phyloP scores from a whole-genome alignment of 2,113 vertebrate species.

The Ophiodon elongatus region DNA sequence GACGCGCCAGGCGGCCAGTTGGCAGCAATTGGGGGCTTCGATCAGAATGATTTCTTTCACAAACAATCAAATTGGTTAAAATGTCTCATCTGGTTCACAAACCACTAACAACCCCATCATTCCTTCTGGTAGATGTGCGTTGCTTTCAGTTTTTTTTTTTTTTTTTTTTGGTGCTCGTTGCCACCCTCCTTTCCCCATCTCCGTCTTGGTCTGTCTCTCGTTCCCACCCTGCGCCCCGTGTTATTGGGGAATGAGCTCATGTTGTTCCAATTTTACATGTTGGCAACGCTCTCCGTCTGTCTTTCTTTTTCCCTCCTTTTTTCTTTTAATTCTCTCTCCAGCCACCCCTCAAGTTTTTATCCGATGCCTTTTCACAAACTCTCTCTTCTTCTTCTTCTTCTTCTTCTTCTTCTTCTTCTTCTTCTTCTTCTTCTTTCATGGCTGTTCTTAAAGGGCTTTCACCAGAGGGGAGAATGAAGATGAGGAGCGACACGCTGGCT shows the following conservation, averaged over 20 bases:
- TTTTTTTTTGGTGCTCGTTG: slow-evolving; percentile 41
- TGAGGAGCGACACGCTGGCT: slow-evolving; percentile 77
- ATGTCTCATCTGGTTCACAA: slow-evolving; percentile 94
- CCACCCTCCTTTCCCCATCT: slow-evolving; percentile 45
- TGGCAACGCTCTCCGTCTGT: slow-evolving; percentile 54
- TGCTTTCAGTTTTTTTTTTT: slow-evolving; percentile 16
- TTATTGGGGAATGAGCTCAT: slow-evolving; percentile 79
- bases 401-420: slow-evolving; percentile 34
- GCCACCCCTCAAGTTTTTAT: slow-evolving; percentile 8
- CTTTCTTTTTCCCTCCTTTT: slow-evolving; percentile 30
- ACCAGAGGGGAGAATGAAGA: slow-evolving; percentile 55
- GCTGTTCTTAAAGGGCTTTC: slow-evolving; percentile 68
- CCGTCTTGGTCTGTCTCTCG: slow-evolving; percentile 64
- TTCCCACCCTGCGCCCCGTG: slow-evolving; percentile 80
- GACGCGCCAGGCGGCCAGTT: slow-evolving; percentile 88
- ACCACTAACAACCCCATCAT: slow-evolving; percentile 88
- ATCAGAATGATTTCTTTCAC: slow-evolving; percentile 98
- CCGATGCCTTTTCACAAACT: slow-evolving; percentile 56
- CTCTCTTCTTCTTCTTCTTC: slow-evolving; percentile 39
- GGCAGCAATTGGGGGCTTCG: slow-evolving; percentile 92
- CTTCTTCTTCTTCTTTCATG: slow-evolving; percentile 15
- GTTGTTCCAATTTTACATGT: slow-evolving; percentile 76
- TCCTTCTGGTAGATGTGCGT: slow-evolving; percentile 77
- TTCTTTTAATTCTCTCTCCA: slow-evolving; percentile 39
- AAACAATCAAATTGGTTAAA: slow-evolving; percentile 99